Conservation (phyloP, 2,113 vertebrate species). For the Chionodraco myersi region DNA sequence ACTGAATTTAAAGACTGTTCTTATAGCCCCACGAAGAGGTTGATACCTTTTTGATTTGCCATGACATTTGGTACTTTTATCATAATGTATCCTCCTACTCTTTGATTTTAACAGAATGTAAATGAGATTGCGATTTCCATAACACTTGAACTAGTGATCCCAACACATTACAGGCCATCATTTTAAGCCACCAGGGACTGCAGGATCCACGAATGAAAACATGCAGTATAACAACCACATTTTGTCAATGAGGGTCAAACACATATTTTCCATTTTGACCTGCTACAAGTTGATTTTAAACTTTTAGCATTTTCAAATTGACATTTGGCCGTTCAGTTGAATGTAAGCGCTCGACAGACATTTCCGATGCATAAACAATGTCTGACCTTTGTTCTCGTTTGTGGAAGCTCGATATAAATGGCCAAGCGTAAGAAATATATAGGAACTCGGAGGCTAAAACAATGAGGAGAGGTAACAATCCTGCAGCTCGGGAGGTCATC, state of each 20-base stretch:
- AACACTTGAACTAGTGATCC: slow-evolving; percentile 2
- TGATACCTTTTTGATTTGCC: no score
- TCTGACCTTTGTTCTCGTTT: slow-evolving; percentile 65
- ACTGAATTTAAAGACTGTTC: no score
- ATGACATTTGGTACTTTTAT: no score
- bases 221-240: not conserved
- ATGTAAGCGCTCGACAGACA: slow-evolving; percentile 21
- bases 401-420: slow-evolving; percentile 56
- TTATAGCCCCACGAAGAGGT: no score
- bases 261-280: slow-evolving; percentile 5
- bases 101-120: no score
- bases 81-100: no score
- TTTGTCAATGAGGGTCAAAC: slow-evolving; percentile 10
- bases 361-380: slow-evolving; percentile 59
- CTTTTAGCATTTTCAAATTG: slow-evolving; percentile 37
- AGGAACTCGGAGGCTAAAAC: slow-evolving; percentile 39
- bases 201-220: not conserved
- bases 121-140: not conserved
- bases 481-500: slow-evolving; percentile 55
- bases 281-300: slow-evolving; percentile 21
- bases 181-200: not conserved
- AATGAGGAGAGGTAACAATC: slow-evolving; percentile 52
- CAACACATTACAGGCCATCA: not conserved
- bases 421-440: slow-evolving; percentile 38
- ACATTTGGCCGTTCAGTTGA: slow-evolving; percentile 38